Percentiles rank a stretch among this genome's conserved stretches.
phyloP scores from a whole-genome alignment of 1,140 invertebrate species.

The Glomeris maerens region DNA sequence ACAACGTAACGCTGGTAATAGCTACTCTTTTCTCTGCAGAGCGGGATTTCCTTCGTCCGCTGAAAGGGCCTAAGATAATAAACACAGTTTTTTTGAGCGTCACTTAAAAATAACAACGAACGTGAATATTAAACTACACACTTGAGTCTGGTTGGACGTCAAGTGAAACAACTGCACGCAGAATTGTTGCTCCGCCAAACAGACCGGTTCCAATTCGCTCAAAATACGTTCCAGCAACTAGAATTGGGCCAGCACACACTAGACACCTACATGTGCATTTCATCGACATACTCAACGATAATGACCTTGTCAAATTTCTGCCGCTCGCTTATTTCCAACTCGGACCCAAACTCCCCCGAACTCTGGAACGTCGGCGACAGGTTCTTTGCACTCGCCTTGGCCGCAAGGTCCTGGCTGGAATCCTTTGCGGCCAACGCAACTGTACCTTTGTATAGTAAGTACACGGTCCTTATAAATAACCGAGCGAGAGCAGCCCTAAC shows the following conservation, averaged over 20 bases:
- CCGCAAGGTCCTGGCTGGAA: slow-evolving; percentile 28
- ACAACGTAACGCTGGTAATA: neutral
- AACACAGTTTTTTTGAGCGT: too few species aligned
- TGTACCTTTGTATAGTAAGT: neutral
- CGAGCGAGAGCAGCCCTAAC: neutral
- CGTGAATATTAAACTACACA: neutral
- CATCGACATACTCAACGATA: neutral
- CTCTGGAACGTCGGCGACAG: slow-evolving; percentile 37
- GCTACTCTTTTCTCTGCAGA: slow-evolving; percentile 7
- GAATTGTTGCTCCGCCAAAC: slow-evolving; percentile 89
- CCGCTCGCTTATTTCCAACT: slow-evolving; percentile 39
- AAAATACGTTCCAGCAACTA: slow-evolving; percentile 61
- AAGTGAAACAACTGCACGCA: slow-evolving; percentile 86
- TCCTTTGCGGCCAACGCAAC: too few species aligned
- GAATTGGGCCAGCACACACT: neutral
- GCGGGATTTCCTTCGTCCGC: slow-evolving; percentile 2
- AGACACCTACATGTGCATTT: neutral
- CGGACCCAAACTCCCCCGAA: slow-evolving; percentile 41
- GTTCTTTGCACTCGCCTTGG: slow-evolving; percentile 19
- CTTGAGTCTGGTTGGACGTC: slow-evolving; percentile 36
- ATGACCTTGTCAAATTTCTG: slow-evolving; percentile 45
- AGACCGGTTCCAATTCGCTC: slow-evolving; percentile 76
- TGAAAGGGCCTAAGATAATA: neutral
- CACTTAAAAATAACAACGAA: neutral
- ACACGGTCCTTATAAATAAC: neutral